Evolutionary conservation across 2,113 vertebrate species (phyloP), one percentile per base, ranked within the genome.

Genomic region (Sebastes schlegelii): DNA sequence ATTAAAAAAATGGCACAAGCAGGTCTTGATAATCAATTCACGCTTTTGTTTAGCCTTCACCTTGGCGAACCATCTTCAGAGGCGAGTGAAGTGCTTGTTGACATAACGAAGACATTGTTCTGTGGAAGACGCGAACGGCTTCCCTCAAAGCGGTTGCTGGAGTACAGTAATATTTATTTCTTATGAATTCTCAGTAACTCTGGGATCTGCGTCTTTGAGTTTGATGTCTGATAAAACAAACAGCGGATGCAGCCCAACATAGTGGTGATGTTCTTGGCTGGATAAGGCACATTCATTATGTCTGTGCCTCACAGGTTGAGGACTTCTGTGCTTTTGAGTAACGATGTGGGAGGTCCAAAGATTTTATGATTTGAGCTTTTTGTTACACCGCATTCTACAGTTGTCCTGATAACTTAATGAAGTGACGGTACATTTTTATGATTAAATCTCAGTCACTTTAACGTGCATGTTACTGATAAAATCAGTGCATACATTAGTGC

Each of bases 141-240:
- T 79, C 43, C 7, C 17, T 64, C 16, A 8, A 48, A 78, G 43
- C 14, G 3, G 58, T 17, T 17, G 34, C n/a, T 57, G 11, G 19
- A 14, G 26, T 54, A 48, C 23, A 34, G 49, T 64, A 19, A 45
- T 69, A 40, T 69, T 82, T 75, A 43, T 79, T 84, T 70, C n/a
- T 49, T 21, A 42, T 63, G 23, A 55, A 34, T 88, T 77, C 58
- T 69, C n/a, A 51, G 61, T 62, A 63, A 85, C 63, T 85, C 49
- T 40, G n/a, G 8, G 45, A 12, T 82, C 62, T 71, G 52, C 40
- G 66, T 69, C 9, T 75, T 52, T 34, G 55, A 74, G 65, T 72
- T 62, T 79, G 43, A 76, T 79, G 78, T 67, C 78, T 61, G 67
- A 62, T 74, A 65, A 72, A 82, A 86, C 34, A 76, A 86, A 82